A percentile compares a stretch with the other conserved stretches of the same genome.
Conservation (phyloP, 2,113 vertebrate species). For the Ceyx melanurus region DNA sequence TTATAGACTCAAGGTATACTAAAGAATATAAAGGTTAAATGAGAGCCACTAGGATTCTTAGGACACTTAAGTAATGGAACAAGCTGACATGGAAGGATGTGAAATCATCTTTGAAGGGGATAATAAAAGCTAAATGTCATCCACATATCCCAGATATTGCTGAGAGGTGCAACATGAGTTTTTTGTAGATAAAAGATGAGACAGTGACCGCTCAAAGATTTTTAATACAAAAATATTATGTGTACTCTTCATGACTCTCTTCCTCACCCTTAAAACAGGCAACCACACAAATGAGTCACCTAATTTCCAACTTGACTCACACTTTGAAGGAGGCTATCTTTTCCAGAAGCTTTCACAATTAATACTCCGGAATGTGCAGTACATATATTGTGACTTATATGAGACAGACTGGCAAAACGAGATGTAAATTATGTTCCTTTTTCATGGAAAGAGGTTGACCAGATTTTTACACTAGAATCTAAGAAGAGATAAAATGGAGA, state of each 20-base stretch:
- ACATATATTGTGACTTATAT: neutral
- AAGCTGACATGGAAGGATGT: neutral
- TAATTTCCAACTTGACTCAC: neutral
- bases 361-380: neutral
- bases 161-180: neutral
- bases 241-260: neutral
- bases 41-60: neutral
- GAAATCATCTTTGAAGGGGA: neutral
- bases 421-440: neutral
- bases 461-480: neutral
- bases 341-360: neutral
- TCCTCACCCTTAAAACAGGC: neutral
- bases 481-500: neutral
- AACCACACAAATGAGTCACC: neutral
- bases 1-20: neutral
- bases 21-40: neutral
- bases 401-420: neutral
- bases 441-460: neutral
- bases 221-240: neutral
- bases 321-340: neutral
- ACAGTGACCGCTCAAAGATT: neutral
- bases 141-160: neutral
- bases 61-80: neutral
- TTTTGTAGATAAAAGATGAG: neutral
- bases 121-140: neutral